Evolutionary conservation across 2,888 invertebrate species (phyloP).

Genomic region (Syrista parreyssii): DNA sequence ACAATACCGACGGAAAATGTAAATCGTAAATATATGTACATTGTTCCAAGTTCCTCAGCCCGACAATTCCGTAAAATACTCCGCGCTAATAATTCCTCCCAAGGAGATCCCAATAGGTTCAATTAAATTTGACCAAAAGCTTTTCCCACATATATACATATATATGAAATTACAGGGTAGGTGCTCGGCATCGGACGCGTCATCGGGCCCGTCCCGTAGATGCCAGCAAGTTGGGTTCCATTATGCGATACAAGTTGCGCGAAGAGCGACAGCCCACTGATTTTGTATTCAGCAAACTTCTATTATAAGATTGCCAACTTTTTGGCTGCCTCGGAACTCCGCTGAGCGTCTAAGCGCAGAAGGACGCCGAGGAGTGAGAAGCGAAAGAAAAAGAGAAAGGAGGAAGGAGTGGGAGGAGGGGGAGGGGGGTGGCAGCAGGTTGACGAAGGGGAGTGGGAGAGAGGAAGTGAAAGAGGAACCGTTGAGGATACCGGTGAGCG

Average conservation of each 20-base stretch:
- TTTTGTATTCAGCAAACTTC: slow-evolving; percentile 58
- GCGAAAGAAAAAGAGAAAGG: slow-evolving; percentile 22
- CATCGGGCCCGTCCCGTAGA: background rate
- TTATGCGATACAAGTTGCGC: slow-evolving; percentile 49
- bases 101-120: background rate
- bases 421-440: background rate
- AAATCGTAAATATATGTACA: background rate
- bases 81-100: background rate
- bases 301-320: slow-evolving; percentile 57
- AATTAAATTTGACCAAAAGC: background rate
- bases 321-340: slow-evolving; percentile 34
- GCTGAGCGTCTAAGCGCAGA: slow-evolving; percentile 16
- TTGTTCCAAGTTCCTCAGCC: background rate
- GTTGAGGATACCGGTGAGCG: slow-evolving; percentile 10
- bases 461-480: slow-evolving; percentile 19
- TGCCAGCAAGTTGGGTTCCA: slow-evolving; percentile 39
- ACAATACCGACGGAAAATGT: background rate
- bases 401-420: slow-evolving; percentile 11
- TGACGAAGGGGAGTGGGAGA: slow-evolving; percentile 13
- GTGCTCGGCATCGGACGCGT: background rate
- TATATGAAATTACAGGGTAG: background rate
- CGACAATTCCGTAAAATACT: background rate
- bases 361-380: slow-evolving; percentile 28
- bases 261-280: slow-evolving; percentile 45
- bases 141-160: background rate